Conservation (phyloP, 1,140 invertebrate species). For the Nasonia giraulti region DNA sequence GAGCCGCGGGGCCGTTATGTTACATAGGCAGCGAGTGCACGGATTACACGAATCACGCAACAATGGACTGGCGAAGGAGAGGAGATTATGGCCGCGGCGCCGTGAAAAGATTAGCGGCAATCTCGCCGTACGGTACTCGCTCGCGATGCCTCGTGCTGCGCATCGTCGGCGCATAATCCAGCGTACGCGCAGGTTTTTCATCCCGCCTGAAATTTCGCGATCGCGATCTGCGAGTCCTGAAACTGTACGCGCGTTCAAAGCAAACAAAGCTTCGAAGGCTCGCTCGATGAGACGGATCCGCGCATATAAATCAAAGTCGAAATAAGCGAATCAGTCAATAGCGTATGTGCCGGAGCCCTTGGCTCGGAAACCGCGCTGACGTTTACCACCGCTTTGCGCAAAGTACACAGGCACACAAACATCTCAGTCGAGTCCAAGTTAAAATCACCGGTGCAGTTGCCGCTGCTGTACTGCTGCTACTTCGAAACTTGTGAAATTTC, state of each 20-base stretch:
- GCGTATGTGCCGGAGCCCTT: not conserved
- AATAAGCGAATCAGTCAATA: not conserved
- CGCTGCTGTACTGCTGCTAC: not conserved
- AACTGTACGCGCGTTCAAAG: not conserved
- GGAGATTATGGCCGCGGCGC: not conserved
- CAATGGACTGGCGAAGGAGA: constrained; percentile 17
- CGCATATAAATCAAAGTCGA: constrained; percentile 11
- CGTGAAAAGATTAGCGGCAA: constrained; percentile 36
- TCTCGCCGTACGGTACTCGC: constrained; percentile 31
- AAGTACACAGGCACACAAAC: constrained; percentile 12
- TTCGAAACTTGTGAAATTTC: constrained; percentile 34
- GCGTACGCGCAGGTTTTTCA: not conserved
- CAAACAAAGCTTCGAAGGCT: not conserved
- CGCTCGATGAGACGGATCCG: not conserved
- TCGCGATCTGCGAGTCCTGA: too few species aligned
- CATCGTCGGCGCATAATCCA: too few species aligned
- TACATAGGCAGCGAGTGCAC: not conserved
- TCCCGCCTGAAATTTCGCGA: not conserved
- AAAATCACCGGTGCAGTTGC: not conserved
- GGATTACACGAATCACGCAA: constrained; percentile 30
- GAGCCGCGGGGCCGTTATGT: constrained; percentile 2
- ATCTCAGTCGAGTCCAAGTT: constrained; percentile 26
- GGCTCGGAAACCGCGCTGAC: not conserved
- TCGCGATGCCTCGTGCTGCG: not conserved
- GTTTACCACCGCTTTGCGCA: not conserved